Percentiles rank a stretch among this genome's conserved stretches.
Conservation (phyloP, 2,888 invertebrate genomes). For the Eupithecia inturbata region DNA sequence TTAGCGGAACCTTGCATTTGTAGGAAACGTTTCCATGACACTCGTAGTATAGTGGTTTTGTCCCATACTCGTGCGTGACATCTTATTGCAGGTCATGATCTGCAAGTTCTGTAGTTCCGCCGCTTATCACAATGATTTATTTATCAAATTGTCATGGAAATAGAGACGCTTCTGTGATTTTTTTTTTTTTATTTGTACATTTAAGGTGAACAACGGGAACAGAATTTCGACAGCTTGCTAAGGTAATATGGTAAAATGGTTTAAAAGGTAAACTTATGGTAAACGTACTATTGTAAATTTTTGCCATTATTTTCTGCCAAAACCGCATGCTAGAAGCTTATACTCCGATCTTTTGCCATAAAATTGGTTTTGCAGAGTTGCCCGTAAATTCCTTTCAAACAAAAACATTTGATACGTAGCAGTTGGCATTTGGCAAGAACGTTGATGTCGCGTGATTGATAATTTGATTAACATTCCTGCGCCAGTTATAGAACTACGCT, state of each 20-base stretch:
- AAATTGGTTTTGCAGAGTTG: neutral
- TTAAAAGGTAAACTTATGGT: neutral
- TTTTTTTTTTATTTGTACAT: neutral
- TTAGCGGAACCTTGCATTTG: neutral
- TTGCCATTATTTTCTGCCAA: neutral
- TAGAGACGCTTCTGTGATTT: neutral
- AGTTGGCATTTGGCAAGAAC: slow-evolving; percentile 10
- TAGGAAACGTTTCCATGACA: neutral
- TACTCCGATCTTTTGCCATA: neutral
- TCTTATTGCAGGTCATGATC: neutral
- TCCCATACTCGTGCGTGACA: neutral
- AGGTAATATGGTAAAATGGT: neutral
- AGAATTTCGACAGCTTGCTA: neutral
- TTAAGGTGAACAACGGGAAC: neutral
- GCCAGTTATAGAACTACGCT: slow-evolving; percentile 19
- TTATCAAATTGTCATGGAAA: neutral
- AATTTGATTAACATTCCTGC: slow-evolving; percentile 33
- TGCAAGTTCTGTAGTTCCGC: neutral
- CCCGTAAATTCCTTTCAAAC: neutral
- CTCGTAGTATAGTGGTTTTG: neutral
- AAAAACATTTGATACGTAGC: slow-evolving; percentile 10
- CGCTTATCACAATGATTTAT: neutral
- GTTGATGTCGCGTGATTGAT: slow-evolving; percentile 30
- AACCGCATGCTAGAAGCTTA: neutral
- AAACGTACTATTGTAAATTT: neutral